A percentile compares a stretch with the other conserved stretches of the same genome.
Evolutionary conservation across 1,140 invertebrate genomes (phyloP).

Genomic region (Cecropterus lyciades): DNA sequence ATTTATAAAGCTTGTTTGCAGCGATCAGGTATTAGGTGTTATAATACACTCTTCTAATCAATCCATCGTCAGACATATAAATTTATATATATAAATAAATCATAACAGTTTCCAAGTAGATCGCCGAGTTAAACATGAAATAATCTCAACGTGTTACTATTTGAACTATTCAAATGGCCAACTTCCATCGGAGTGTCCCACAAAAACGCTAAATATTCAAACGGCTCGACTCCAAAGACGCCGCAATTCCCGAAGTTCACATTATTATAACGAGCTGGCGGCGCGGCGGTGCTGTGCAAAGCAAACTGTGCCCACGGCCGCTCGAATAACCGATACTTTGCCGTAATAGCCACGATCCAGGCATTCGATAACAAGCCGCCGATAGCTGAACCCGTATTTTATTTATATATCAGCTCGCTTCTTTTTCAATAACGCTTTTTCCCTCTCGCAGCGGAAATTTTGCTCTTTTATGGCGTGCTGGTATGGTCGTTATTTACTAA

Average conservation of each 20-base stretch:
- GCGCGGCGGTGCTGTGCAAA: slow-evolving; percentile 69
- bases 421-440: slow-evolving; percentile 84
- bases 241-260: slow-evolving; percentile 78
- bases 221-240: slow-evolving; percentile 65
- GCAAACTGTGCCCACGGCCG: slow-evolving; percentile 79
- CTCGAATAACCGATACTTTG: slow-evolving; percentile 80
- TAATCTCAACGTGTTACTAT: slow-evolving; percentile 33
- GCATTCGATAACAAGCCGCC: slow-evolving; percentile 84
- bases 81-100: slow-evolving; percentile 11
- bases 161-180: slow-evolving; percentile 38
- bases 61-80: no score
- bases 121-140: slow-evolving; percentile 4
- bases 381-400: slow-evolving; percentile 84
- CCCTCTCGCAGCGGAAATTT: slow-evolving; percentile 77
- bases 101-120: slow-evolving; percentile 2
- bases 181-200: slow-evolving; percentile 35
- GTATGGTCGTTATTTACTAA: slow-evolving; percentile 78
- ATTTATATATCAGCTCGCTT: slow-evolving; percentile 82
- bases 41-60: background rate
- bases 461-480: slow-evolving; percentile 76
- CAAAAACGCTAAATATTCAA: slow-evolving; percentile 50
- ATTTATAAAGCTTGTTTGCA: no score
- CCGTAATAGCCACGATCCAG: slow-evolving; percentile 74
- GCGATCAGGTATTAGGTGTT: no score
- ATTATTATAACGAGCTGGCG: slow-evolving; percentile 83